Conservation (phyloP, 1,140 invertebrate genomes). For the Mizuhopecten yessoensis region DNA sequence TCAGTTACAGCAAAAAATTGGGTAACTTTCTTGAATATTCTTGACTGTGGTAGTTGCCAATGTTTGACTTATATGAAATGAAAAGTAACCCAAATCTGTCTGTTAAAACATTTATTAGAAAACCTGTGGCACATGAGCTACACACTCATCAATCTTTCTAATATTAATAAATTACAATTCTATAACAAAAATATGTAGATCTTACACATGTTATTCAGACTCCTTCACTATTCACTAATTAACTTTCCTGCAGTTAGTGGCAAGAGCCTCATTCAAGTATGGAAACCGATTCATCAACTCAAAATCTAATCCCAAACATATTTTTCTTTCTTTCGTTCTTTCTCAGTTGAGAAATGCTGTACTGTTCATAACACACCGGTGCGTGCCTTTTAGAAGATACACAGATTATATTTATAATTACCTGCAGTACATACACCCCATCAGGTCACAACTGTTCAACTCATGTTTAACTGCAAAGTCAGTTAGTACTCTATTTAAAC, state of each 20-base stretch:
- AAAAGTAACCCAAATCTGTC: background rate
- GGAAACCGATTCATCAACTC: background rate
- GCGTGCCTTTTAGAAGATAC: background rate
- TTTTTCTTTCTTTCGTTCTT: too few relatives aligned
- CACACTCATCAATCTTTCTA: background rate
- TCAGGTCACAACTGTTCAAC: too few relatives aligned
- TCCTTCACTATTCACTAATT: background rate
- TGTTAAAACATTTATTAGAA: background rate
- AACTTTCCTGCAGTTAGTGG: constrained; percentile 14
- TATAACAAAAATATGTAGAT: background rate
- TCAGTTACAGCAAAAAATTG: too few relatives aligned
- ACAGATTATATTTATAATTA: background rate
- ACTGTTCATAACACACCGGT: too few relatives aligned
- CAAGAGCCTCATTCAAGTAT: background rate
- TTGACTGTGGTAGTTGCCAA: too few relatives aligned
- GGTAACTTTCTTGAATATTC: too few relatives aligned
- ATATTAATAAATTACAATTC: constrained; percentile 29
- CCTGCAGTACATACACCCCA: too few relatives aligned
- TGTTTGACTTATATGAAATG: too few relatives aligned
- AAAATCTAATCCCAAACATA: too few relatives aligned
- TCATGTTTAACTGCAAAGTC: too few relatives aligned
- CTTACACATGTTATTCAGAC: background rate
- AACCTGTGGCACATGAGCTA: background rate
- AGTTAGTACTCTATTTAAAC: too few relatives aligned
- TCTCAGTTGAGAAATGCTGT: too few relatives aligned